These are phyloP conservation scores for Imbricaverruca yamaguchii DNA, from an alignment of 2,888 invertebrate species.

Conservation along the genomic window DNA sequence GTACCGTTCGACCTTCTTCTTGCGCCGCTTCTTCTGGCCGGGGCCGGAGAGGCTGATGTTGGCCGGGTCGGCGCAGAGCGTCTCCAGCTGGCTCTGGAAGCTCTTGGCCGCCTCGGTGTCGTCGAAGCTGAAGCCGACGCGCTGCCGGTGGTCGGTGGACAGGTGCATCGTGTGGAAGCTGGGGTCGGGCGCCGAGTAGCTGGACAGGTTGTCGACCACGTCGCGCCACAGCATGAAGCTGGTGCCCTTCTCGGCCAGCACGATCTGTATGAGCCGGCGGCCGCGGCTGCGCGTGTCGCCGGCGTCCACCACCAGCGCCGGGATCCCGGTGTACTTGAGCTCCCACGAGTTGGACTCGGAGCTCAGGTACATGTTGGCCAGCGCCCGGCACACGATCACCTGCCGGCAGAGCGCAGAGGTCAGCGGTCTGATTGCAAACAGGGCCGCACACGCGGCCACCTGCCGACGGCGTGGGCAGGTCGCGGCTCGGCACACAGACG, in stretches of 20 bases:
- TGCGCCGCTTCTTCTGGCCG: slow-evolving; percentile 48
- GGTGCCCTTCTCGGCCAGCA: slow-evolving; percentile 68
- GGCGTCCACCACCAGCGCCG: slow-evolving; percentile 64
- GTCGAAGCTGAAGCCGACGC: slow-evolving; percentile 73
- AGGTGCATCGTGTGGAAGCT: slow-evolving; percentile 72
- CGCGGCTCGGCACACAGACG: too few relatives aligned
- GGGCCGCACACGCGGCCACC: too few relatives aligned
- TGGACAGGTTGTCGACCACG: slow-evolving; percentile 66
- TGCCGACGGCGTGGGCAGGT: too few relatives aligned
- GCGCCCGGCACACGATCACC: slow-evolving; percentile 56
- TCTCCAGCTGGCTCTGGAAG: slow-evolving; percentile 60
- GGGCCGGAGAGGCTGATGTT: slow-evolving; percentile 66
- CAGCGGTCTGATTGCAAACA: neutral
- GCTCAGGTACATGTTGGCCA: slow-evolving; percentile 58
- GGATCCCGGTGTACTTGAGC: slow-evolving; percentile 67
- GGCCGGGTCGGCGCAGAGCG: slow-evolving; percentile 64
- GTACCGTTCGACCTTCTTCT: slow-evolving; percentile 39
- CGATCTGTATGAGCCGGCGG: slow-evolving; percentile 59
- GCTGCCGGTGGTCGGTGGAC: slow-evolving; percentile 64
- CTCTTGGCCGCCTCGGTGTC: slow-evolving; percentile 61
- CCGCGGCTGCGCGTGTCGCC: slow-evolving; percentile 63
- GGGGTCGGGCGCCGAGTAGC: slow-evolving; percentile 58
- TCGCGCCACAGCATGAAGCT: slow-evolving; percentile 75
- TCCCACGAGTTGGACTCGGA: slow-evolving; percentile 53
- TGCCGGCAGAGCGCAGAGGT: neutral